A percentile compares a stretch with the other conserved stretches of the same genome.
These are phyloP conservation scores for Eurystomus gularis DNA, from an alignment of 2,113 vertebrate genomes.

Conservation along the genomic window DNA sequence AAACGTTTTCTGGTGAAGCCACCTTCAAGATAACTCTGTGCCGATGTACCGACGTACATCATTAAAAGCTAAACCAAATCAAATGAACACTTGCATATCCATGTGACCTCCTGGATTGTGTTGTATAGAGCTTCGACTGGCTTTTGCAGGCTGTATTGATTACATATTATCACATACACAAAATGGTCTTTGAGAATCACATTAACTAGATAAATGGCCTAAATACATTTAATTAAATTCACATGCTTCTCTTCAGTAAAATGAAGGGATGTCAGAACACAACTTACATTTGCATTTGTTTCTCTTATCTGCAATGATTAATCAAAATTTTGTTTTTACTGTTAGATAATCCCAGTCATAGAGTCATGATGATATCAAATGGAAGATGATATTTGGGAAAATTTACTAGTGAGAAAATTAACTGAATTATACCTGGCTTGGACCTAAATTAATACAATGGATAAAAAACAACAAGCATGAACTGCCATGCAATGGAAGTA, in stretches of 20 bases:
- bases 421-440: conserved; percentile 17
- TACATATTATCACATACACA: conserved; percentile 10
- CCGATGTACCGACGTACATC: not conserved
- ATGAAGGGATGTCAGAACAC: conserved; percentile 21
- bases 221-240: conserved; percentile 55
- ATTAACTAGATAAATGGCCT: conserved; percentile 16
- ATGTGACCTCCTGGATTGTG: not conserved
- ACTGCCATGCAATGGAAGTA: not conserved
- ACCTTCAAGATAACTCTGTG: not conserved
- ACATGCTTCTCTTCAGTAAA: conserved; percentile 18
- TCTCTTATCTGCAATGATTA: not conserved
- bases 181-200: conserved; percentile 34
- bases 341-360: not conserved
- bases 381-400: not conserved
- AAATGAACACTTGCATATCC: not conserved
- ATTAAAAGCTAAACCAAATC: conserved; percentile 40
- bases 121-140: not conserved
- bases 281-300: conserved; percentile 14
- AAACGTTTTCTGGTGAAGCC: not conserved
- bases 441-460: not conserved
- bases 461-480: conserved; percentile 3
- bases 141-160: conserved; percentile 5
- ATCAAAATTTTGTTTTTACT: conserved; percentile 33
- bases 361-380: not conserved
- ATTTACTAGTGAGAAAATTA: conserved; percentile 20